Evolutionary conservation across 2,888 invertebrate species (phyloP), one percentile per base, ranked within the genome.

Genomic region (Nomada ruficornis): DNA sequence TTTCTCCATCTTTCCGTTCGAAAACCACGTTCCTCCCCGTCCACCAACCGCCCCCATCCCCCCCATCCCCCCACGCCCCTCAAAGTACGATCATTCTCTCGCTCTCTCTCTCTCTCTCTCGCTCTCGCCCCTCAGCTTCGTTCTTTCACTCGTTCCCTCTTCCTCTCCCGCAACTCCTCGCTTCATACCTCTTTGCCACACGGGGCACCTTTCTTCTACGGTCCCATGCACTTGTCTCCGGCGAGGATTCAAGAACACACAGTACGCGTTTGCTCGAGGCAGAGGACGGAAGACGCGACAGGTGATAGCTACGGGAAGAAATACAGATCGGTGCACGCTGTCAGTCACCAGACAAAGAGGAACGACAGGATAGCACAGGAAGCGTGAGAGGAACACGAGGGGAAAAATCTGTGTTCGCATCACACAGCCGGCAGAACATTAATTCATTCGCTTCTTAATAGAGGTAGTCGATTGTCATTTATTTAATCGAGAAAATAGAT

Each of bases 141-240:
- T 7, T 36, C 36, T 36, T 47, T 47, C 47, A 10, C 47, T 47
- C 47, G 47, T 15, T 15, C 47, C 13, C 13, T 47, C 47, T 47
- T 47, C 47, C 47, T 15, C 47, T 47, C 47, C 15, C 47, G 2
- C 47, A 15, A 3, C 47, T 15, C 15, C 47, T 47, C 47, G 11
- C 47, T 47, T 15, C 15, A 11, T 47, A 15, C 15, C 47, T 47
- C 47, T 62, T 50, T 67, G 72, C 52, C 44, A 20, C 47, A 68
- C 54, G 47, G 44, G 59, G 63, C 68, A 29, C 75, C 72, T 80
- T 75, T 83, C 83, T 72, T 80, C 77, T 72, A 75, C 82, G 78
- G 87, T 80, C 71, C 87, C 77, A 82, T 82, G 86, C 79, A 85
- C 85, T 82, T 82, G 77, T 80, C 72, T 63, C 74, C 59, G 60